These are phyloP conservation scores for Nothura maculosa DNA, from an alignment of 2,797 vertebrate genomes.

Conservation along the genomic window DNA sequence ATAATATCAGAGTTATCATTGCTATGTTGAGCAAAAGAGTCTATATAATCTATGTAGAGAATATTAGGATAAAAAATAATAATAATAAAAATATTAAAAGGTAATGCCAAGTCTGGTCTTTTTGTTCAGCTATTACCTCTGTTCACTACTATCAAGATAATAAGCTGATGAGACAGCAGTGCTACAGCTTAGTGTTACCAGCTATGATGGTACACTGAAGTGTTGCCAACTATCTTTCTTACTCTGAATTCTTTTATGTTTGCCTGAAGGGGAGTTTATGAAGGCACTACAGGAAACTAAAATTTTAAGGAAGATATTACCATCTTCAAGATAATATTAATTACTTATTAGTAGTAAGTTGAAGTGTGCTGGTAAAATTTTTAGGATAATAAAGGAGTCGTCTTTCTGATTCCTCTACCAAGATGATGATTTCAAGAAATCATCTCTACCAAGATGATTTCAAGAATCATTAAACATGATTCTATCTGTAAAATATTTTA, in stretches of 20 bases:
- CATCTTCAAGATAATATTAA: not conserved
- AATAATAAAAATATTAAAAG: too few species aligned
- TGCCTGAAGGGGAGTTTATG: fast-evolving
- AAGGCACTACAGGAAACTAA: not conserved
- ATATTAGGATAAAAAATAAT: not conserved
- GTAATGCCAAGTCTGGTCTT: not conserved
- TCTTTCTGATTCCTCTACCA: not conserved
- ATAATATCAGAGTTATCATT: not conserved
- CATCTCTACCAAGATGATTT: not conserved
- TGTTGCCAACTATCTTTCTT: not conserved
- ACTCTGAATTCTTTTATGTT: not conserved
- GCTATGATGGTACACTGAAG: too few species aligned
- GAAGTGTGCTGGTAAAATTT: not conserved
- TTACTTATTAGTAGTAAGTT: fast-evolving
- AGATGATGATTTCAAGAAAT: not conserved
- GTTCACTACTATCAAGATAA: not conserved
- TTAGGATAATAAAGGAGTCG: not conserved
- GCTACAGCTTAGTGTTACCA: not conserved
- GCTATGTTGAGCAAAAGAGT: not conserved
- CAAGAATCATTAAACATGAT: not conserved
- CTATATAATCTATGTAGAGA: fast-evolving
- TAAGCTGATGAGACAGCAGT: not conserved
- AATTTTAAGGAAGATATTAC: not conserved
- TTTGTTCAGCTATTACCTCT: not conserved
- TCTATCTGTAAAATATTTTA: not conserved